Evolutionary conservation across 2,888 invertebrate species (phyloP), one percentile per base, ranked within the genome.

Genomic region (Amaurobius ferox): DNA sequence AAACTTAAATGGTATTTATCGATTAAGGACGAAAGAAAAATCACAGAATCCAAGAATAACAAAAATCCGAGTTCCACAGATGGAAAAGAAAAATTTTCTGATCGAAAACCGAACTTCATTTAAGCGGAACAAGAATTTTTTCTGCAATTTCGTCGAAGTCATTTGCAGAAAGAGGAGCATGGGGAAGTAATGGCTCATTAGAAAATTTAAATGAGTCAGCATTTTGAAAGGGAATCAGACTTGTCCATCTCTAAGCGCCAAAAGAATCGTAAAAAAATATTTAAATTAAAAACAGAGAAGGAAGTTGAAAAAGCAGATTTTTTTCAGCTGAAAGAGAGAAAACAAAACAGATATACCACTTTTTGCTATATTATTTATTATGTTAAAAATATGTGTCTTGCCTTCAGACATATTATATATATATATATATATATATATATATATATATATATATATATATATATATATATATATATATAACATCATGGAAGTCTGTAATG

Each of bases 121-220:
- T 39, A 73, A 62, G 23, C 26, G 19, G 39, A 30, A 26, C 26
- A 39, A 26, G 61, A 39, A n/a, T 28, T 62, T 61, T 68, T 28
- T 26, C 26, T 62, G 19, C 61, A 62, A 73, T 61, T 61, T 35
- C 26, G 61, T 61, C 29, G 73, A 73, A 73, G 61, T 62, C 73
- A 73, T 73, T 62, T 73, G 9, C 35, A 11, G 44, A 73, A 73
- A 61, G 39, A 62, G 23, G 23, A 32, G 35, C 1, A 61, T 73
- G 61, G 28, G 35, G 39, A 61, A 55, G 73, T 73, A 73, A 73
- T 62, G 55, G 73, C 73, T 73, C 73, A 73, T 73, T 73, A 73
- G 73, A 61, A 73, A 73, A 73, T 73, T 73, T 73, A 73, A 73
- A 73, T 73, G 39, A 73, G 61, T 9, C 61, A 61, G 35, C 13